These are phyloP conservation scores for Plutella xylostella DNA, from an alignment of 2,888 invertebrate genomes.

Conservation along the genomic window DNA sequence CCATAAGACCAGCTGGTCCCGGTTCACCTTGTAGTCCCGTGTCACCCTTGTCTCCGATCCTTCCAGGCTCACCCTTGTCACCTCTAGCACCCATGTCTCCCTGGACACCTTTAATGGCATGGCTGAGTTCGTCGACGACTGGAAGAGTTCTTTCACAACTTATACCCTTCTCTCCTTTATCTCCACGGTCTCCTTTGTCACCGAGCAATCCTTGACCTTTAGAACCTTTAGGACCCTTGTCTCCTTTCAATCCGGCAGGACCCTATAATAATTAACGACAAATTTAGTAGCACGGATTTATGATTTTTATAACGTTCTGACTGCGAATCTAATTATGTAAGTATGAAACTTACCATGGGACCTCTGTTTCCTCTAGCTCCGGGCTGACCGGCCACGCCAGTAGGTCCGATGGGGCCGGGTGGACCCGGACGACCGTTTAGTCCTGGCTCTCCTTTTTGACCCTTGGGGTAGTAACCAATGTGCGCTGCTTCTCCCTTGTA, in stretches of 20 bases:
- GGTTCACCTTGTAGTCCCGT: constrained; percentile 77
- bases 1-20: constrained; percentile 74
- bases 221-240: constrained; percentile 75
- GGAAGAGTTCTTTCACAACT: too few species aligned
- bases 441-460: constrained; percentile 89
- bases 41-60: constrained; percentile 77
- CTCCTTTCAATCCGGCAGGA: constrained; percentile 74
- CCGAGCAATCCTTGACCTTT: constrained; percentile 65
- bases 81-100: constrained; percentile 73
- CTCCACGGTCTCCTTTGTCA: constrained; percentile 73
- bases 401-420: constrained; percentile 73
- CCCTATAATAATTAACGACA: constrained; percentile 63
- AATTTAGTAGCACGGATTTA: background rate
- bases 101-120: constrained; percentile 42
- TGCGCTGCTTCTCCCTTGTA: constrained; percentile 86
- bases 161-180: constrained; percentile 61
- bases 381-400: constrained; percentile 68
- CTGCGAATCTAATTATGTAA: background rate
- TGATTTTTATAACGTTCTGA: background rate
- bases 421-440: constrained; percentile 77
- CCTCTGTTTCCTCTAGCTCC: constrained; percentile 75
- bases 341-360: constrained; percentile 60
- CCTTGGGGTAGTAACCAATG: constrained; percentile 77
- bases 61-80: constrained; percentile 70
- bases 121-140: constrained; percentile 40